Base-by-base conservation (phyloP, 2,888 invertebrate genomes). In the Axea sp. region DNA sequence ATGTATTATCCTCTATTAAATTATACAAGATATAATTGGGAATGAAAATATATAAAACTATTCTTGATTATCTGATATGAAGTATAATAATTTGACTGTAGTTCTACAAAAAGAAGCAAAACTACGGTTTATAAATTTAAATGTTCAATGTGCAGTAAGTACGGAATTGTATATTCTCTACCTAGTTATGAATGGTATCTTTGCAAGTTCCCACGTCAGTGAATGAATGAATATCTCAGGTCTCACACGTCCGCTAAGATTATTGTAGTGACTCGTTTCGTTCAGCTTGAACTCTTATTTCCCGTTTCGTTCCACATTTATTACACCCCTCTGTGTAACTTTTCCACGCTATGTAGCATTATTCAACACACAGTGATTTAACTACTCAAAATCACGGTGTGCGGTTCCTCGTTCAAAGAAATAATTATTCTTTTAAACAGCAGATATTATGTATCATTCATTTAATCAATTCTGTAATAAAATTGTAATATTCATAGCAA, bases 101-200 rank as follows among this genome's bases (percentile, higher is more conserved):
- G n/a, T n/a, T n/a, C n/a, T n/a, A n/a, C n/a, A n/a, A n/a, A n/a
- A n/a, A n/a, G n/a, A n/a, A n/a, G n/a, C n/a, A n/a, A n/a, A n/a
- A n/a, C n/a, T n/a, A n/a, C n/a, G n/a, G n/a, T n/a, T n/a, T n/a
- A n/a, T n/a, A n/a, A n/a, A n/a, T n/a, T n/a, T n/a, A 24, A n/a
- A n/a, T 11, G 12, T 12, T 15, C 31, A 43, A 43, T 57, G 19
- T 31, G 28, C 43, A 24, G 1, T 15, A 49, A 26, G 41, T 22
- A 64, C 12, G 55, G 28, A 65, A 65, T 64, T 19, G 47, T 47
- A 22, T 47, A 37, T 17, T 45, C 33, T 6, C 37, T 8, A 31
- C 15, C 11, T 51, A 51, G 51, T 53, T 55, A 65, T 65, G 65
- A 65, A 65, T 55, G 65, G 45, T 65, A 53, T 55, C 65, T 65